These are phyloP conservation scores for Astyanax mexicanus DNA, from an alignment of 2,797 vertebrate genomes.

Conservation along the genomic window DNA sequence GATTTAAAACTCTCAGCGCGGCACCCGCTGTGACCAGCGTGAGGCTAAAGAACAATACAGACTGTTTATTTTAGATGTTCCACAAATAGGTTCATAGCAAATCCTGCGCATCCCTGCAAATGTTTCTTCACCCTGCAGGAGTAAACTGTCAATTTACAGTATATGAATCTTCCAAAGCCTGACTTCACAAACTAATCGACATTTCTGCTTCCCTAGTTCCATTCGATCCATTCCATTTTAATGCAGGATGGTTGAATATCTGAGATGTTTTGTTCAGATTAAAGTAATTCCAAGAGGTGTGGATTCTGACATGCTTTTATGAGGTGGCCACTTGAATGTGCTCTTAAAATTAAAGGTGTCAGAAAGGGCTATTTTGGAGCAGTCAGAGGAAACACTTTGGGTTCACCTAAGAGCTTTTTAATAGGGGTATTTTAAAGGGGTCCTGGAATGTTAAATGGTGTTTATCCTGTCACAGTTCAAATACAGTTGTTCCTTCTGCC, in stretches of 20 bases:
- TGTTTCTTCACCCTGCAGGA: background rate
- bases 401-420: too few relatives aligned
- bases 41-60: background rate
- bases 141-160: background rate
- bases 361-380: too few relatives aligned
- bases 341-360: too few relatives aligned
- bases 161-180: conserved; percentile 15
- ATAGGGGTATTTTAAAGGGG: too few relatives aligned
- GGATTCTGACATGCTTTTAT: too few relatives aligned
- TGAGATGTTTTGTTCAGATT: too few relatives aligned
- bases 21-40: background rate
- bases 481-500: too few relatives aligned
- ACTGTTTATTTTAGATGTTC: conserved; percentile 16
- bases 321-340: too few relatives aligned
- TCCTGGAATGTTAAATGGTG: too few relatives aligned
- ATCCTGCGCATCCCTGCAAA: background rate
- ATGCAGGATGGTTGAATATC: background rate
- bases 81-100: background rate
- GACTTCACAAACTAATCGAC: background rate
- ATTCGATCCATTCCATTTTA: background rate
- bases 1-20: background rate
- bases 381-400: too few relatives aligned
- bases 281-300: too few relatives aligned
- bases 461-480: too few relatives aligned
- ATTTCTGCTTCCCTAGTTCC: conserved; percentile 6